Evolutionary conservation across 2,797 vertebrate species (phyloP).

Genomic region (Molossus molossus): DNA sequence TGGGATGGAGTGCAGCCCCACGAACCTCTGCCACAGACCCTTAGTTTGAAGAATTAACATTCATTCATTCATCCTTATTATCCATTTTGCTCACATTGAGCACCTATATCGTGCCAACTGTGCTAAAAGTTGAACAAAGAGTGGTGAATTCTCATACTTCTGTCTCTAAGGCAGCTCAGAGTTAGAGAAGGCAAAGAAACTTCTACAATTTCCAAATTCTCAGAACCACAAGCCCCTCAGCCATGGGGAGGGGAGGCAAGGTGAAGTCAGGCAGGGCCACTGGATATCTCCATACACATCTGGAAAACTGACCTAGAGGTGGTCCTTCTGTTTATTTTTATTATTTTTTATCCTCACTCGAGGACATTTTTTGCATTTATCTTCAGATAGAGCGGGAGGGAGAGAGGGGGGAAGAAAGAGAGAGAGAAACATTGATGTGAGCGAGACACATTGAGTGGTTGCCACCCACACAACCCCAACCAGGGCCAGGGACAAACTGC

Average conservation of each 20-base stretch:
- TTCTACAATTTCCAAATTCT: not conserved
- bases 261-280: not conserved
- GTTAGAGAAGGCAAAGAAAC: not conserved
- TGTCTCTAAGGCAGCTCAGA: not conserved
- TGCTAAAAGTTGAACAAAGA: not conserved
- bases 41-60: not conserved
- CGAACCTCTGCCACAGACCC: not conserved
- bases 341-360: no score
- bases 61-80: not conserved
- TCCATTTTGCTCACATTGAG: not conserved
- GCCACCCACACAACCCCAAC: no score
- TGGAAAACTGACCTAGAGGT: not conserved
- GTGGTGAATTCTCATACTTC: not conserved
- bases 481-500: no score
- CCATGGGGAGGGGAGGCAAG: not conserved
- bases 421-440: no score
- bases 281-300: fast-evolving
- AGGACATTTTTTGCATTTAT: no score
- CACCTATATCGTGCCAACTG: not conserved
- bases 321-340: not conserved
- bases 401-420: no score
- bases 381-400: no score
- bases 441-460: no score
- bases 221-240: not conserved
- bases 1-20: fast-evolving